phyloP scores from a whole-genome alignment of 2,888 invertebrate species.

The Xestia xanthographa region DNA sequence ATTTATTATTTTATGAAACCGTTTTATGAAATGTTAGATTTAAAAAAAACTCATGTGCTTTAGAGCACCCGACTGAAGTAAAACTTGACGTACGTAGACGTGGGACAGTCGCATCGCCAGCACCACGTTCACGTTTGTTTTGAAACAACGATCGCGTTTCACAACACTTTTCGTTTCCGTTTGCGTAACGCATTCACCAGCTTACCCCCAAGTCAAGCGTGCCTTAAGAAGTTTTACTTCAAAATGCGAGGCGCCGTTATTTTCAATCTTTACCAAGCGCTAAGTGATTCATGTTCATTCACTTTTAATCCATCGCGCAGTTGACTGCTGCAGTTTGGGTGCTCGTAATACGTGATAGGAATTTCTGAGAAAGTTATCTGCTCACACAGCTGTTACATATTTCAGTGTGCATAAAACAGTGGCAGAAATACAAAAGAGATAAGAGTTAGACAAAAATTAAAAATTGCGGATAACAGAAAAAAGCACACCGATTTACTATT shows the following conservation, averaged over 20 bases:
- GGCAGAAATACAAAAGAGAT: not conserved
- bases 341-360: not conserved
- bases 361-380: not conserved
- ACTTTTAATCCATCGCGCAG: not conserved
- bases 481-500: not conserved
- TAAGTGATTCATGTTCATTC: not conserved
- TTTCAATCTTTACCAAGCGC: not conserved
- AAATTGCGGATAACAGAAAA: not conserved
- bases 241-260: not conserved
- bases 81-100: too few relatives aligned
- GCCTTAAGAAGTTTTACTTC: too few relatives aligned
- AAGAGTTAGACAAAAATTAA: not conserved
- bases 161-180: too few relatives aligned
- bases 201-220: too few relatives aligned
- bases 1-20: too few relatives aligned
- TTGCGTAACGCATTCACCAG: too few relatives aligned
- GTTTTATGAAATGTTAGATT: too few relatives aligned
- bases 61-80: too few relatives aligned
- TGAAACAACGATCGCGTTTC: too few relatives aligned
- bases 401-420: not conserved
- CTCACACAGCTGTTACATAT: not conserved
- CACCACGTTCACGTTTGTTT: too few relatives aligned
- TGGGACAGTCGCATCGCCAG: too few relatives aligned
- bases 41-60: too few relatives aligned
- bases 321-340: not conserved